Conservation (phyloP, 2,888 invertebrate species). For the Allophyes oxyacanthae region DNA sequence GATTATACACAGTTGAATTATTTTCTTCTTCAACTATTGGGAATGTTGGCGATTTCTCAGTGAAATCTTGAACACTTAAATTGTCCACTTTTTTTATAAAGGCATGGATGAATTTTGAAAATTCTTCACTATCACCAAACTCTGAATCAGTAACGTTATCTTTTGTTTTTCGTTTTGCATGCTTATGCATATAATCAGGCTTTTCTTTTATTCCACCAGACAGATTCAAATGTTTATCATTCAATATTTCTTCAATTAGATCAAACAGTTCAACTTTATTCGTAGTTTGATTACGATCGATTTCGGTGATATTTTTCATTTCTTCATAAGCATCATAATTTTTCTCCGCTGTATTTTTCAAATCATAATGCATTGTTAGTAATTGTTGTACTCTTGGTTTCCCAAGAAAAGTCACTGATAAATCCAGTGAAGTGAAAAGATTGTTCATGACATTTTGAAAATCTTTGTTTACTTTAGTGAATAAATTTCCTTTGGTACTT, state of each 20-base stretch:
- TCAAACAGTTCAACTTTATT: constrained; percentile 34
- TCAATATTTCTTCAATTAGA: constrained; percentile 46
- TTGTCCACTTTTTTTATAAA: constrained; percentile 35
- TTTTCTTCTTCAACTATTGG: neutral
- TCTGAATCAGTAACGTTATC: constrained; percentile 8
- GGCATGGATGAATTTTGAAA: constrained; percentile 30
- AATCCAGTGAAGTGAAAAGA: constrained; percentile 58
- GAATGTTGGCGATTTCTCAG: neutral
- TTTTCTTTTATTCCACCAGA: constrained; percentile 10
- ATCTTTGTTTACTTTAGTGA: constrained; percentile 48
- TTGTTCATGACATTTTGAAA: constrained; percentile 59
- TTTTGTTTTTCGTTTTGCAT: neutral
- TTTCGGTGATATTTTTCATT: constrained; percentile 40
- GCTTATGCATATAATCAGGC: neutral
- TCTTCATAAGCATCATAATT: constrained; percentile 53
- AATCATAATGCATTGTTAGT: constrained; percentile 59
- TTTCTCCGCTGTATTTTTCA: constrained; percentile 56
- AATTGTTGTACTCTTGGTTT: constrained; percentile 50
- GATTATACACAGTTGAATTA: neutral
- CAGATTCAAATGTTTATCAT: constrained; percentile 17
- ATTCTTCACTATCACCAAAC: constrained; percentile 36
- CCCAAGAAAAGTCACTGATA: constrained; percentile 48
- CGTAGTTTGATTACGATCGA: constrained; percentile 23
- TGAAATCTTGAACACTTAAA: constrained; percentile 32
- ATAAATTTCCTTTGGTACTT: constrained; percentile 46